A percentile compares a stretch with the other conserved stretches of the same genome.
Evolutionary conservation across 2,888 invertebrate genomes (phyloP).

Genomic region (Caenorhabditis sp.): DNA sequence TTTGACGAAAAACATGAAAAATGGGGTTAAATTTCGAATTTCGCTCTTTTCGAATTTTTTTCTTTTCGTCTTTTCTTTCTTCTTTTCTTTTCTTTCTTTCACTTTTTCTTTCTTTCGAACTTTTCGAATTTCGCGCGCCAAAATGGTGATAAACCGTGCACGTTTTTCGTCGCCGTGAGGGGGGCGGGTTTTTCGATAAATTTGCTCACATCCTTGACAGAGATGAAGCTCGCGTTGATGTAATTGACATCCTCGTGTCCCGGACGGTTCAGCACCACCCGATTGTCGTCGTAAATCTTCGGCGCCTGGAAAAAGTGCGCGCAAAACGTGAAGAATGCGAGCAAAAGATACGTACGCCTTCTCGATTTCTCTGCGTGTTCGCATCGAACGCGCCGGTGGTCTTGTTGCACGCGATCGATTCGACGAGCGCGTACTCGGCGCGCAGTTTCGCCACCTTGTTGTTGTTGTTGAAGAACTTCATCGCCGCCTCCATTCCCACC

Average conservation of each 20-base stretch:
- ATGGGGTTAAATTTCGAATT: too few species aligned
- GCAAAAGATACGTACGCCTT: too few species aligned
- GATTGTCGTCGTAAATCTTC: constrained; percentile 53
- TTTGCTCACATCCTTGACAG: constrained; percentile 29
- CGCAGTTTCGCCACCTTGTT: constrained; percentile 10
- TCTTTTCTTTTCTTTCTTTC: too few species aligned
- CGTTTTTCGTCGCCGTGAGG: too few species aligned
- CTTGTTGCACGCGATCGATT: constrained; percentile 36
- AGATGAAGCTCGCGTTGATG: constrained; percentile 50
- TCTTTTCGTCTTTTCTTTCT: too few species aligned
- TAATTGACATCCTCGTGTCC: constrained; percentile 46
- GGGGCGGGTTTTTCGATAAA: background rate
- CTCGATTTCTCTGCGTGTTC: constrained; percentile 42
- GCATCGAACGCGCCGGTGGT: constrained; percentile 36
- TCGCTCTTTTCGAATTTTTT: too few species aligned
- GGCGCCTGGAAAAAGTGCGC: background rate
- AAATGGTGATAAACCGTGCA: too few species aligned
- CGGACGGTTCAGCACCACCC: constrained; percentile 46
- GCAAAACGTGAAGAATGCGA: too few species aligned
- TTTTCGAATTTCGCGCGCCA: too few species aligned
- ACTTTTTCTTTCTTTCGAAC: too few species aligned
- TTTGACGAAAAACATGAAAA: too few species aligned
- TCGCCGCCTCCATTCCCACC: constrained; percentile 7
- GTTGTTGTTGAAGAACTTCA: constrained; percentile 8
- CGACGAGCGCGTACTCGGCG: constrained; percentile 33